These are phyloP conservation scores for Microcebus ravelobensis DNA, from an alignment of 2,113 vertebrate genomes.

Conservation along the genomic window DNA sequence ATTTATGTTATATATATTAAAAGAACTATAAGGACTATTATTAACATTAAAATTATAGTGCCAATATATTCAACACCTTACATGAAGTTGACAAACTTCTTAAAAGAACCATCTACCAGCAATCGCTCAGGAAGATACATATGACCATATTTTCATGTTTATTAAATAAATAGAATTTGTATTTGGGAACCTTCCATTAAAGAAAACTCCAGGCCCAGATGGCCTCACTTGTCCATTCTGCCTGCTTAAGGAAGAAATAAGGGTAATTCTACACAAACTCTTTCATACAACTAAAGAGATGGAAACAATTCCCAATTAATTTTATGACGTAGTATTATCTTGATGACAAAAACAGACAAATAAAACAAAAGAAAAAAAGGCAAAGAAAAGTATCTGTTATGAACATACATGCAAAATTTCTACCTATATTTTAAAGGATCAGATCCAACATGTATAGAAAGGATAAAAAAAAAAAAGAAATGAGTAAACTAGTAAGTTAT, in stretches of 20 bases:
- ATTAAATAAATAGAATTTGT: not conserved
- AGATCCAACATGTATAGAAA: not conserved
- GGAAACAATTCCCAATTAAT: not conserved
- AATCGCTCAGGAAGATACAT: not conserved
- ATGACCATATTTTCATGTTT: not conserved
- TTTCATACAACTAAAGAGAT: not conserved
- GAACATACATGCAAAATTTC: not conserved
- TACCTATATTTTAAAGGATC: not conserved
- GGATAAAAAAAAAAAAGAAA: not conserved
- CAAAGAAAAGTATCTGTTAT: not conserved
- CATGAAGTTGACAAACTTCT: not conserved
- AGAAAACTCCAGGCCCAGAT: not conserved
- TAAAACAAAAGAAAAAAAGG: not conserved
- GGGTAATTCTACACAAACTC: not conserved
- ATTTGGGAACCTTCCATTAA: not conserved
- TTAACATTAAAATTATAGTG: not conserved
- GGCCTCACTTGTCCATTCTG: not conserved
- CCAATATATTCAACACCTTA: not conserved
- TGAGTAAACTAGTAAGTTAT: not conserved
- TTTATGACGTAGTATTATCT: not conserved
- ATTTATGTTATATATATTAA: not conserved
- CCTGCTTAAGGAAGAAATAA: not conserved
- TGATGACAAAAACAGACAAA: not conserved
- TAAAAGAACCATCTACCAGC: not conserved
- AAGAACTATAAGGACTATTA: not conserved